phyloP scores from a whole-genome alignment of 2,797 vertebrate genomes.

The Euthynnus affinis region DNA sequence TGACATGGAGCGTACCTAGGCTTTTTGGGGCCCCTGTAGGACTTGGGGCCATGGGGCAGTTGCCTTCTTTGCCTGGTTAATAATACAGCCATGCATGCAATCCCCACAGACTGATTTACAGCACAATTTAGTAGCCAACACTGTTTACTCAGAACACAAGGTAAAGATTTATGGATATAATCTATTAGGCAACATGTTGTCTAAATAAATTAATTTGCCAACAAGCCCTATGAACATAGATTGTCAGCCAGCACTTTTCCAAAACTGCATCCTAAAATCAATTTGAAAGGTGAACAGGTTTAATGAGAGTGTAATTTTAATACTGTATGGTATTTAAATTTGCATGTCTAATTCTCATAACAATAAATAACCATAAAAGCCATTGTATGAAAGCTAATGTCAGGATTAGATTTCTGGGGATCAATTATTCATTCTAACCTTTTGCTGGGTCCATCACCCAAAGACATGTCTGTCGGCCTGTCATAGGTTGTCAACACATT shows the following conservation, averaged over 20 bases:
- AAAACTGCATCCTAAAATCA: background rate
- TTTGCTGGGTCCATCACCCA: constrained; percentile 24
- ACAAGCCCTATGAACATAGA: background rate
- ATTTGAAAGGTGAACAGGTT: constrained; percentile 29
- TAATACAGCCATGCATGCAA: background rate
- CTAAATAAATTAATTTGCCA: background rate
- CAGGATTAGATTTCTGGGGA: constrained; percentile 9
- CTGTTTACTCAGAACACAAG: background rate
- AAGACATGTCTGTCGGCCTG: constrained; percentile 18
- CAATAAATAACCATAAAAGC: background rate
- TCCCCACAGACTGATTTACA: background rate
- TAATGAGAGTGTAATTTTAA: background rate
- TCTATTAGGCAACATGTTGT: background rate
- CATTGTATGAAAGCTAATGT: background rate
- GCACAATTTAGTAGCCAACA: background rate
- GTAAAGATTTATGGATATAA: background rate
- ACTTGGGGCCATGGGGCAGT: background rate
- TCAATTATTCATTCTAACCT: constrained; percentile 36
- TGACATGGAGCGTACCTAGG: background rate
- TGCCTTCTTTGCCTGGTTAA: background rate
- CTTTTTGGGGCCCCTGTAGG: background rate
- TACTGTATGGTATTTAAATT: constrained; percentile 26
- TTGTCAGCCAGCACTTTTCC: background rate
- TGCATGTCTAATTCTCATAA: constrained; percentile 8
- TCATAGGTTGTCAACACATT: constrained; percentile 16